These are phyloP conservation scores for Phocoena sinus DNA, from an alignment of 2,113 vertebrate species.

Conservation along the genomic window DNA sequence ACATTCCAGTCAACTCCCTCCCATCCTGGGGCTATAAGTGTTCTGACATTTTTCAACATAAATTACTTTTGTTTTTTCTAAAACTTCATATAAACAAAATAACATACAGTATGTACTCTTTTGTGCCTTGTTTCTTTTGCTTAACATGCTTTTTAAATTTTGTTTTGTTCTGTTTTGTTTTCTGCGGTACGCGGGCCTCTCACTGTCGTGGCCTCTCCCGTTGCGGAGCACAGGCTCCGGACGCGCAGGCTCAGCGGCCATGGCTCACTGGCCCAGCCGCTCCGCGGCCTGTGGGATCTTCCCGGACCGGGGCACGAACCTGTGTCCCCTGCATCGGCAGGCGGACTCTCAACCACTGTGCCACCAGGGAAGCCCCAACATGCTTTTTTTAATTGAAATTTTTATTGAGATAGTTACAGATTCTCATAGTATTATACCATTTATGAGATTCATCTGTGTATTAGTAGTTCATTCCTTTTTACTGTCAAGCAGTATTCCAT, in stretches of 20 bases:
- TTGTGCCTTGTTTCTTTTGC: not conserved
- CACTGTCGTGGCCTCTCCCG: too few species aligned
- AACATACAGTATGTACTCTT: too few species aligned
- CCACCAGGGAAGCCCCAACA: not conserved
- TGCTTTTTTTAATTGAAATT: not conserved
- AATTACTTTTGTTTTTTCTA: constrained; percentile 20
- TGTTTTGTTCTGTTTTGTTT: not conserved
- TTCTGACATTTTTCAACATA: constrained; percentile 1
- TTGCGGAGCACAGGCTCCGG: too few species aligned
- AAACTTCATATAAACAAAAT: not conserved
- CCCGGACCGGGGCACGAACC: too few species aligned
- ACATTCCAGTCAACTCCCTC: not conserved
- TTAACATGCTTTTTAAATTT: not conserved
- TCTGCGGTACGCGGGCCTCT: too few species aligned
- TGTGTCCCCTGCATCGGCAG: too few species aligned
- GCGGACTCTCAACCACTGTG: too few species aligned
- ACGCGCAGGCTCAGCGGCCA: too few species aligned
- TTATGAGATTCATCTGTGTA: not conserved
- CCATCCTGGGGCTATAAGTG: not conserved
- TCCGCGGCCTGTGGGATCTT: too few species aligned
- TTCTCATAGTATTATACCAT: not conserved
- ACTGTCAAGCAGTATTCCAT: not conserved
- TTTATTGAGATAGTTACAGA: not conserved
- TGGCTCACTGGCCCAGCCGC: too few species aligned
- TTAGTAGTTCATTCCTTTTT: not conserved